phyloP scores from a whole-genome alignment of 2,113 vertebrate genomes.

The Egretta garzetta region DNA sequence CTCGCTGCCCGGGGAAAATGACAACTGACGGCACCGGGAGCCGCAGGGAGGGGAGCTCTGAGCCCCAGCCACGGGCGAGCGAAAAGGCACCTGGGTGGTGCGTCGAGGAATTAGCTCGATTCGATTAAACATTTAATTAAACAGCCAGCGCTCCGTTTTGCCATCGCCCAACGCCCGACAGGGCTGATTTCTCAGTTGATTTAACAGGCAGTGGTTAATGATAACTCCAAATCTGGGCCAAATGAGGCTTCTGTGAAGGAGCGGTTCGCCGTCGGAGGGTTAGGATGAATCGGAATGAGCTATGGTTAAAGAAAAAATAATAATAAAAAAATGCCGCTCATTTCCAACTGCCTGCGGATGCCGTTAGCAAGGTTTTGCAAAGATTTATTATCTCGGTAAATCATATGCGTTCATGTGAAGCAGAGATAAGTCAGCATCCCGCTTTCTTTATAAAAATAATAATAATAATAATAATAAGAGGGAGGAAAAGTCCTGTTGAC shows the following conservation, averaged over 20 bases:
- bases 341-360: constrained; percentile 39
- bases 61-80: neutral
- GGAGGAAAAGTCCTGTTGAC: neutral
- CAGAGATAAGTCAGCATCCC: neutral
- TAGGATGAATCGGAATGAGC: neutral
- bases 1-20: neutral
- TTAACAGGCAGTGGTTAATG: constrained; percentile 37
- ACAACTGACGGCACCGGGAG: neutral
- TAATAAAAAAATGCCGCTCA: neutral
- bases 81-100: neutral
- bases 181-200: constrained; percentile 48
- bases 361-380: constrained; percentile 27
- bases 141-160: neutral
- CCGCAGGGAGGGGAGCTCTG: neutral
- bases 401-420: constrained; percentile 4
- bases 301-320: neutral
- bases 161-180: neutral
- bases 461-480: neutral
- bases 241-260: constrained; percentile 18
- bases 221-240: constrained; percentile 29
- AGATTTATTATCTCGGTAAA: constrained; percentile 55
- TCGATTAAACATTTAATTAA: constrained; percentile 51
- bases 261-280: neutral
- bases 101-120: constrained; percentile 23
- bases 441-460: constrained; percentile 13